phyloP scores from a whole-genome alignment of 2,113 vertebrate genomes.

The Chunga burmeisteri region DNA sequence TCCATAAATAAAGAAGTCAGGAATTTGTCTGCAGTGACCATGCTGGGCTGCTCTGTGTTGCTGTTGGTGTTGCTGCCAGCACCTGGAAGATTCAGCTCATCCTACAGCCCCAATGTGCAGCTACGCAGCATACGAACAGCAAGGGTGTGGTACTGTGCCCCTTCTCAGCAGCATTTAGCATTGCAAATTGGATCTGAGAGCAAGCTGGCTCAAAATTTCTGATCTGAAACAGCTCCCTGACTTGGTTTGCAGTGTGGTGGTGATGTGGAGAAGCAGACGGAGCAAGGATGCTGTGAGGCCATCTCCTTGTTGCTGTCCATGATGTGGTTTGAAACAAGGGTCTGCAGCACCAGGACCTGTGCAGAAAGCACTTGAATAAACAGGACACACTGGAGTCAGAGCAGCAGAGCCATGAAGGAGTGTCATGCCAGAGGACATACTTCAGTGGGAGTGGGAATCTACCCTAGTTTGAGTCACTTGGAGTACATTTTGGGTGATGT shows the following conservation, averaged over 20 bases:
- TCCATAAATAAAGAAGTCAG: background rate
- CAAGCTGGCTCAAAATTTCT: background rate
- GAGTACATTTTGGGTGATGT: background rate
- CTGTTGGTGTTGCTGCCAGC: background rate
- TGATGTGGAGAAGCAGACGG: background rate
- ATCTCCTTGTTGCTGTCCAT: background rate
- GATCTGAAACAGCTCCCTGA: background rate
- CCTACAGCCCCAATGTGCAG: background rate
- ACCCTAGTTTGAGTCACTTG: background rate
- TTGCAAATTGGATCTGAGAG: background rate
- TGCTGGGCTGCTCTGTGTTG: background rate
- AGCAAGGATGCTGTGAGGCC: background rate
- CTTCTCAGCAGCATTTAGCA: background rate
- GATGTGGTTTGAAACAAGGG: background rate
- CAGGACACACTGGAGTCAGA: background rate
- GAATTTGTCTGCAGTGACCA: background rate
- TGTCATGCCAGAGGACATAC: background rate
- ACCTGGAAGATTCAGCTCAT: background rate
- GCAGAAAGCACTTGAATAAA: background rate
- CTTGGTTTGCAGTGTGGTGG: background rate
- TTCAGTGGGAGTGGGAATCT: background rate
- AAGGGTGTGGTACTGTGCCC: background rate
- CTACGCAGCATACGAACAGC: background rate
- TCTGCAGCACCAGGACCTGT: background rate
- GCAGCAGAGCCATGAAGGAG: background rate